These are phyloP conservation scores for Lindbergichthys nudifrons DNA, from an alignment of 2,797 vertebrate species.

Conservation along the genomic window DNA sequence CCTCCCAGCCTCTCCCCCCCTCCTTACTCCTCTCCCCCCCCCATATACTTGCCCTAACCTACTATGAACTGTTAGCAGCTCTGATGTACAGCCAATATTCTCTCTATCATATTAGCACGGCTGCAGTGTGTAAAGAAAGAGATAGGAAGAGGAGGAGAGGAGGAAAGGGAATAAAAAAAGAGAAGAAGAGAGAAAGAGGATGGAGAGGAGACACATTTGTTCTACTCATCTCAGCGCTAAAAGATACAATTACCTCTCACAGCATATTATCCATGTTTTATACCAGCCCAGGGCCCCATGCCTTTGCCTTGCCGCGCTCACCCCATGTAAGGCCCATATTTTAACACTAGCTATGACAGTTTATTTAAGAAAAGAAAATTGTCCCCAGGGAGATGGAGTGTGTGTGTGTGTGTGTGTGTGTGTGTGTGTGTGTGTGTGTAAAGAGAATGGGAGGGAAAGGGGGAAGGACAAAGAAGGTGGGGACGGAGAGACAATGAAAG, in stretches of 20 bases:
- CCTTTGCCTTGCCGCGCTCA: constrained; percentile 85
- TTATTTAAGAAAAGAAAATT: constrained; percentile 99
- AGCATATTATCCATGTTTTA: constrained; percentile 99
- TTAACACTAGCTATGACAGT: constrained; percentile 99
- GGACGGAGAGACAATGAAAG: constrained; percentile 53
- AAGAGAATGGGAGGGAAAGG: constrained; percentile 66
- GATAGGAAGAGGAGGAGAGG: constrained; percentile 58
- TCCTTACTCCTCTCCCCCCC: constrained; percentile 25
- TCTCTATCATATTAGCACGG: constrained; percentile 98
- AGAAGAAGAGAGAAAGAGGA: constrained; percentile 38
- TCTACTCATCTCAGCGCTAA: constrained; percentile 99
- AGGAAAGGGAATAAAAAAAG: constrained; percentile 41
- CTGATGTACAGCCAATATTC: constrained; percentile 99
- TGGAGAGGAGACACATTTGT: constrained; percentile 92
- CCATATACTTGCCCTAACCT: constrained; percentile 56
- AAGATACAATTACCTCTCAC: constrained; percentile 99
- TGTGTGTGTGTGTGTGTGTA: neutral
- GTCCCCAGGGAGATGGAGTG: constrained; percentile 92
- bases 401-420: constrained; percentile 7
- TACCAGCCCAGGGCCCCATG: constrained; percentile 93
- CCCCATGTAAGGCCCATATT: constrained; percentile 93
- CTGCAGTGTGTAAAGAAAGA: constrained; percentile 84
- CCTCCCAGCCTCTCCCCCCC: constrained; percentile 38
- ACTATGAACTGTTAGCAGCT: constrained; percentile 71
- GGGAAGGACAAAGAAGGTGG: constrained; percentile 72